phyloP scores from a whole-genome alignment of 2,888 invertebrate genomes.

The Drosophila buzzatii region DNA sequence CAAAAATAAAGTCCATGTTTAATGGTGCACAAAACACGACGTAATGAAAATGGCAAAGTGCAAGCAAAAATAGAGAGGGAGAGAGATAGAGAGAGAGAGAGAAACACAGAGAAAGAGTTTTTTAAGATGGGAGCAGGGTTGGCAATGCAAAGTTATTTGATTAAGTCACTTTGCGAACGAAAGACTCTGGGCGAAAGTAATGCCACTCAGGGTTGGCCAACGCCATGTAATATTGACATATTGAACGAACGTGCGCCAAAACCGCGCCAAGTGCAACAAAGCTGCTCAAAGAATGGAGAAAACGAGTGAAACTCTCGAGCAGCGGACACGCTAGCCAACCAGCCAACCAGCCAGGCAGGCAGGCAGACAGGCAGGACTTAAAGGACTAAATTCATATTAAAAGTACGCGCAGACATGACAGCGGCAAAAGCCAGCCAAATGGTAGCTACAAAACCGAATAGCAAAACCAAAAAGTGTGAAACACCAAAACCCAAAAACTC shows the following conservation, averaged over 20 bases:
- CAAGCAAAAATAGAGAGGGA: constrained; percentile 6
- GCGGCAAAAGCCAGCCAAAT: constrained; percentile 50
- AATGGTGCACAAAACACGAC: constrained; percentile 75
- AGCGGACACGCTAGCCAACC: not conserved
- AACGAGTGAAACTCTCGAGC: constrained; percentile 14
- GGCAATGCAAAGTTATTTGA: constrained; percentile 77
- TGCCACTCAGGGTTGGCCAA: constrained; percentile 68
- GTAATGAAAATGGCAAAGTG: constrained; percentile 55
- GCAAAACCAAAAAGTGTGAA: constrained; percentile 36
- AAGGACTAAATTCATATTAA: constrained; percentile 81
- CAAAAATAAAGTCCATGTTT: constrained; percentile 76
- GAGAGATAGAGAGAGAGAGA: not conserved
- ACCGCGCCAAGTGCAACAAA: constrained; percentile 58
- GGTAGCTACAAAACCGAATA: constrained; percentile 33
- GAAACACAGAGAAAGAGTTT: not conserved
- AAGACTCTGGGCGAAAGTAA: constrained; percentile 52
- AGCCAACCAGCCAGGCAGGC: constrained; percentile 6
- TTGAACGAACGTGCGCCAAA: constrained; percentile 77
- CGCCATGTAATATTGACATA: constrained; percentile 80
- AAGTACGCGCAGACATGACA: constrained; percentile 78
- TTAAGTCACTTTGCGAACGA: constrained; percentile 68
- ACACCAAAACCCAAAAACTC: constrained; percentile 10
- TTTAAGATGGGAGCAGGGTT: not conserved
- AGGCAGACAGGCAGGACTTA: constrained; percentile 64
- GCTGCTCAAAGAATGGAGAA: constrained; percentile 33